phyloP scores from a whole-genome alignment of 2,888 invertebrate species.

The Agrypnus murinus region DNA sequence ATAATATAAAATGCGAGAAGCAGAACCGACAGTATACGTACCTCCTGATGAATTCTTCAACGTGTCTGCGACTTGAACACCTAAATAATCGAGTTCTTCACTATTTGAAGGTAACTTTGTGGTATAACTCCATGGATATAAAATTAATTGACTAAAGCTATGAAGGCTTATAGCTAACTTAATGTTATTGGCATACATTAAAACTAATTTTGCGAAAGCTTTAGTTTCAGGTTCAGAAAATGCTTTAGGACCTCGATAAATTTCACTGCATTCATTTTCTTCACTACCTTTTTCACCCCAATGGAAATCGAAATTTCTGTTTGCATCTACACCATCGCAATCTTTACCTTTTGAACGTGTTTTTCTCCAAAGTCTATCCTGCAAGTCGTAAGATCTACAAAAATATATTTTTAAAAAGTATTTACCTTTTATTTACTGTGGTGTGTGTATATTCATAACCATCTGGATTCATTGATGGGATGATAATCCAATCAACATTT shows the following conservation, averaged over 20 bases:
- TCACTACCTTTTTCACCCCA: constrained; percentile 76
- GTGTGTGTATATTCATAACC: constrained; percentile 75
- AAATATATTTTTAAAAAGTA: too few species aligned
- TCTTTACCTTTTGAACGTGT: constrained; percentile 73
- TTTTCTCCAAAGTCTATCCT: constrained; percentile 79
- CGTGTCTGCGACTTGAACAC: constrained; percentile 69
- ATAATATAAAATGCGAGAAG: constrained; percentile 71
- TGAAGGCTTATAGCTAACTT: constrained; percentile 83
- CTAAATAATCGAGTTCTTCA: constrained; percentile 70
- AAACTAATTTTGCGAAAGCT: constrained; percentile 74
- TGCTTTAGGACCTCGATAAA: constrained; percentile 69
- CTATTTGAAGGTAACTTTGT: constrained; percentile 72
- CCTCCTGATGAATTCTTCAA: constrained; percentile 68
- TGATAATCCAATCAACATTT: constrained; percentile 71
- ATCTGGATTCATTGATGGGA: constrained; percentile 74
- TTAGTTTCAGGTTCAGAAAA: constrained; percentile 76
- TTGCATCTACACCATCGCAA: constrained; percentile 83
- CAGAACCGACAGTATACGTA: constrained; percentile 72
- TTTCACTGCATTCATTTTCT: constrained; percentile 68
- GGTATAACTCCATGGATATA: constrained; percentile 82
- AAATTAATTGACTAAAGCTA: constrained; percentile 81
- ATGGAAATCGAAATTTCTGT: constrained; percentile 82
- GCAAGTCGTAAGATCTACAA: too few species aligned
- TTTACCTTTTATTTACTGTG: neutral
- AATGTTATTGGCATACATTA: constrained; percentile 71